Conservation (phyloP, 2,888 invertebrate genomes). For the Pandemis cinnamomeana region DNA sequence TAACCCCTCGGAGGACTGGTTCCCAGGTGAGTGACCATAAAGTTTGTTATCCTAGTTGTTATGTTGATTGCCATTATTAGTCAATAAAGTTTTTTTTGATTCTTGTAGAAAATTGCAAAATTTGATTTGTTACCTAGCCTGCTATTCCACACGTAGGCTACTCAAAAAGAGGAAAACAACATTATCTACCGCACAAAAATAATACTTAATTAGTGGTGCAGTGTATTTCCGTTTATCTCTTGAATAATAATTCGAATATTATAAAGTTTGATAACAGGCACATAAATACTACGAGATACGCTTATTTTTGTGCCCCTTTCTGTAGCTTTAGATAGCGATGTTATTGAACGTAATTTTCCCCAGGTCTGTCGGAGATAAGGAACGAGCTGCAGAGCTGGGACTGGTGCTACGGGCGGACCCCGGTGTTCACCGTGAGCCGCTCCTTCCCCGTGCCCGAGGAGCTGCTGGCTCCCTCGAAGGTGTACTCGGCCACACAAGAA, state of each 20-base stretch:
- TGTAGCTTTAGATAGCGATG: constrained; percentile 13
- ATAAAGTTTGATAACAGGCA: constrained; percentile 28
- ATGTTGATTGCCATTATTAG: too few species aligned
- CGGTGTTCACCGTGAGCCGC: constrained; percentile 90
- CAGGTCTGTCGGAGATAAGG: constrained; percentile 89
- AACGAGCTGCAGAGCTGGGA: constrained; percentile 91
- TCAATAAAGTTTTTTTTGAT: too few species aligned
- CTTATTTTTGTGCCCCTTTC: constrained; percentile 27
- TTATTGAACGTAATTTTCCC: constrained; percentile 43
- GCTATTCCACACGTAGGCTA: constrained; percentile 21
- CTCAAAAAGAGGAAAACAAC: constrained; percentile 13
- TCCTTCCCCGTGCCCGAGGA: constrained; percentile 85
- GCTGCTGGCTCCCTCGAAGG: constrained; percentile 73
- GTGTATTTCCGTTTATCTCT: constrained; percentile 33
- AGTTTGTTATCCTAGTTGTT: not conserved
- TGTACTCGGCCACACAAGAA: constrained; percentile 75
- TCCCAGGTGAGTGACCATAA: constrained; percentile 86
- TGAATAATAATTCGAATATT: constrained; percentile 30
- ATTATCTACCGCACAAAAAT: constrained; percentile 27
- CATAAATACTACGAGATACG: constrained; percentile 24
- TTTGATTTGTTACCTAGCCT: too few species aligned
- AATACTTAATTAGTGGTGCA: constrained; percentile 29
- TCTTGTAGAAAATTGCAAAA: too few species aligned
- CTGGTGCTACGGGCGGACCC: constrained; percentile 95
- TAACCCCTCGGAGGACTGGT: constrained; percentile 95